phyloP scores from a whole-genome alignment of 1,140 invertebrate genomes.

The Meloidogyne hapla region DNA sequence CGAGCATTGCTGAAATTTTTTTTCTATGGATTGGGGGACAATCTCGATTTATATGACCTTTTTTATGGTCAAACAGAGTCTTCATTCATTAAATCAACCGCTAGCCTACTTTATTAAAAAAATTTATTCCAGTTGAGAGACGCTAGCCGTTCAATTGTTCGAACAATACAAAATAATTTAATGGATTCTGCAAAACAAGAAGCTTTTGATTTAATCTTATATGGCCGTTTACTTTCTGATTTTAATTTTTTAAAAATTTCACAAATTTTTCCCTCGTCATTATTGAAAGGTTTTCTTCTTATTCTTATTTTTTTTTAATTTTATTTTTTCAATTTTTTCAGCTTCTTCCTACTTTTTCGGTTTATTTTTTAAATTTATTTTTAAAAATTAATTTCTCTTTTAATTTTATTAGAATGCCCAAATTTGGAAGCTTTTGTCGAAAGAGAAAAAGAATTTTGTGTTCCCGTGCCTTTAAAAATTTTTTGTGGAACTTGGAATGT shows the following conservation, averaged over 20 bases:
- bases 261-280: slow-evolving; percentile 73
- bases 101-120: slow-evolving; percentile 23
- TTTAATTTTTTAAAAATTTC: slow-evolving; percentile 85
- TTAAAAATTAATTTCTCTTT: slow-evolving; percentile 19
- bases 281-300: slow-evolving; percentile 28
- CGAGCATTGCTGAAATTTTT: too few relatives aligned
- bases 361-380: slow-evolving; percentile 37
- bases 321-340: slow-evolving; percentile 37
- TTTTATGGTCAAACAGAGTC: too few relatives aligned
- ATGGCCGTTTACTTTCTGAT: slow-evolving; percentile 84
- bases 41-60: too few relatives aligned
- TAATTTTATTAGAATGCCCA: slow-evolving; percentile 65
- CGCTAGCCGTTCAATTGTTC: slow-evolving; percentile 89
- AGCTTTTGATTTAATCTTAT: slow-evolving; percentile 90
- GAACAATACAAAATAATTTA: slow-evolving; percentile 98
- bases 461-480: slow-evolving; percentile 74
- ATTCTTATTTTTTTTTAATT: slow-evolving; percentile 14
- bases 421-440: slow-evolving; percentile 68
- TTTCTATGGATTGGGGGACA: too few relatives aligned
- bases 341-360: slow-evolving; percentile 55
- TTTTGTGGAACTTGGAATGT: slow-evolving; percentile 97
- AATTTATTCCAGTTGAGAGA: slow-evolving; percentile 75
- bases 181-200: slow-evolving; percentile 96
- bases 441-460: slow-evolving; percentile 79
- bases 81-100: too few relatives aligned